These are phyloP conservation scores for Pardalotus punctatus DNA, from an alignment of 2,113 vertebrate genomes.

Conservation along the genomic window DNA sequence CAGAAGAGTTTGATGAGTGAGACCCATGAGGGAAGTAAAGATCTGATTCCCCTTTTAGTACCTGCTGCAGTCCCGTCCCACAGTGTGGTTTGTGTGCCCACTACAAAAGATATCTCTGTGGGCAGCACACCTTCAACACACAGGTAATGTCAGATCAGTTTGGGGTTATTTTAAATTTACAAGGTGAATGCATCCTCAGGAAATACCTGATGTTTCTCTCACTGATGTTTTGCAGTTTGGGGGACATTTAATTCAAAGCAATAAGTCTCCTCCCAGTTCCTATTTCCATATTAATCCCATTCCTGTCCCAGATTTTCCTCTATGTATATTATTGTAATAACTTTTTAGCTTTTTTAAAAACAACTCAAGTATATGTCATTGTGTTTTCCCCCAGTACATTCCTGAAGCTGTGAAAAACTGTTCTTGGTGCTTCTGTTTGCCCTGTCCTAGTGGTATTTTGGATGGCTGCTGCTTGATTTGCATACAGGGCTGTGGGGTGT, in stretches of 20 bases:
- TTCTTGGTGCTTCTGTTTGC: background rate
- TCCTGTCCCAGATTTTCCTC: background rate
- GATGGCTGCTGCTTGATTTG: background rate
- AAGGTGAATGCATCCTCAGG: background rate
- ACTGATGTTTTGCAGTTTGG: background rate
- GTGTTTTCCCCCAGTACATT: background rate
- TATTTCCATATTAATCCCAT: background rate
- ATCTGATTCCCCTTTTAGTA: background rate
- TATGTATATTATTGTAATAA: background rate
- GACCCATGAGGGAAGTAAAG: background rate
- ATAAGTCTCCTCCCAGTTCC: background rate
- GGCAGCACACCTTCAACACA: background rate
- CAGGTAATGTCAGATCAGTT: background rate
- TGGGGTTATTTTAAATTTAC: background rate
- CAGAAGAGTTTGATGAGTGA: background rate
- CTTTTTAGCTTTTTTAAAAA: background rate
- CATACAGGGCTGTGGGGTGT: background rate
- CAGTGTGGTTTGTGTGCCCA: fast-evolving
- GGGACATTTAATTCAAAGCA: background rate
- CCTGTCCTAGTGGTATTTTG: background rate
- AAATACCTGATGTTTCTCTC: background rate
- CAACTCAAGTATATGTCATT: background rate
- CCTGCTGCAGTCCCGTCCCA: background rate
- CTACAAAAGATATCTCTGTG: fast-evolving
- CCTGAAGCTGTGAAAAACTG: background rate